These are phyloP conservation scores for Sarcophaga rosellei DNA, from an alignment of 2,888 invertebrate species.

Conservation along the genomic window DNA sequence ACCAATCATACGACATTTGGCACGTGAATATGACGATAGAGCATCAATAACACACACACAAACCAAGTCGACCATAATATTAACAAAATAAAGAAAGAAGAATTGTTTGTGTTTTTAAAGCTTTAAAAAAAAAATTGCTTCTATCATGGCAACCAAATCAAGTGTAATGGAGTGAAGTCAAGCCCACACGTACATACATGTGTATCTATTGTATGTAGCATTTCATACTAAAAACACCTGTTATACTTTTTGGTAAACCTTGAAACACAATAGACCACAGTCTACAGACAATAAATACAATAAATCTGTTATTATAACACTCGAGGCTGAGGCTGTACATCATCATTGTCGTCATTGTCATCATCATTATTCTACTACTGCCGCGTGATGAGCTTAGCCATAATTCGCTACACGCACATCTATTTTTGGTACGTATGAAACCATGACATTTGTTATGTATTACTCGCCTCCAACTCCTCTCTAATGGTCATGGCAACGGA, in stretches of 20 bases:
- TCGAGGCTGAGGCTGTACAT: background rate
- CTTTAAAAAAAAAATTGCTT: conserved; percentile 24
- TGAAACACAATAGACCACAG: background rate
- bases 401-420: background rate
- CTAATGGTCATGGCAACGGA: conserved; percentile 9
- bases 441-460: background rate
- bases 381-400: background rate
- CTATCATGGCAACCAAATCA: conserved; percentile 52
- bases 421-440: background rate
- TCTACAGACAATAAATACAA: background rate
- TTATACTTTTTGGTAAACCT: background rate
- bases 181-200: background rate
- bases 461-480: background rate
- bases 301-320: conserved; percentile 38
- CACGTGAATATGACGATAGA: conserved; percentile 1
- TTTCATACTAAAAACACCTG: background rate
- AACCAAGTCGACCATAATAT: conserved; percentile 31
- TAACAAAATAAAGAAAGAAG: background rate
- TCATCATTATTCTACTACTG: conserved; percentile 10
- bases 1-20: conserved; percentile 24
- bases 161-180: conserved; percentile 33
- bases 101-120: background rate
- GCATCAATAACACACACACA: conserved; percentile 4
- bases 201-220: background rate
- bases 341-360: conserved; percentile 3